phyloP scores from a whole-genome alignment of 2,888 invertebrate genomes.

The Metacarcinus magister region DNA sequence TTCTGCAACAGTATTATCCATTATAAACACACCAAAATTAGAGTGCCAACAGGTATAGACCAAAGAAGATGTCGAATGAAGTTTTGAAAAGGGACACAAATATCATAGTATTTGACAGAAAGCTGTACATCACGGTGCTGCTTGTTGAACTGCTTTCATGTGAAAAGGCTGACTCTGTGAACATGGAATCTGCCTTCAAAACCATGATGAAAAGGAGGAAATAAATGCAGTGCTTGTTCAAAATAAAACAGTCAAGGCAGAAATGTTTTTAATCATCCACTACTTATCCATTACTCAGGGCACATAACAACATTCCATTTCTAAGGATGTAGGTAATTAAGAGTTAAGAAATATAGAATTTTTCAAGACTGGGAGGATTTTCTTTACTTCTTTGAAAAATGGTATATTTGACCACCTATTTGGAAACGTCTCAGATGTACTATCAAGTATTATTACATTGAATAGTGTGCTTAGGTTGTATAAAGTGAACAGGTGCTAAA shows the following conservation, averaged over 20 bases:
- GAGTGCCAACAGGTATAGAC: neutral
- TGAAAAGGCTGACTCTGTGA: neutral
- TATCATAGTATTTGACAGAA: no score
- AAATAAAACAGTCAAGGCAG: neutral
- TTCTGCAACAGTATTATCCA: neutral
- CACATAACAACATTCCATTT: neutral
- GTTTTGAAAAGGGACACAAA: neutral
- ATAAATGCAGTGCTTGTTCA: slow-evolving; percentile 22
- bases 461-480: no score
- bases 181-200: slow-evolving; percentile 22
- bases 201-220: neutral
- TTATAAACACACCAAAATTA: neutral
- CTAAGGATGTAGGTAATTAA: no score
- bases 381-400: no score
- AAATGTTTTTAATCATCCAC: neutral
- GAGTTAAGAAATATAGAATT: no score
- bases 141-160: neutral
- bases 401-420: no score
- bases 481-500: no score
- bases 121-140: neutral
- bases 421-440: no score
- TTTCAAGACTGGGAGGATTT: no score
- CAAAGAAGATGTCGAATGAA: neutral
- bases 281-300: neutral
- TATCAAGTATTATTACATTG: no score